Evolutionary conservation across 2,888 invertebrate genomes (phyloP), one percentile per base, ranked within the genome.

Genomic region (Arenicola marina): DNA sequence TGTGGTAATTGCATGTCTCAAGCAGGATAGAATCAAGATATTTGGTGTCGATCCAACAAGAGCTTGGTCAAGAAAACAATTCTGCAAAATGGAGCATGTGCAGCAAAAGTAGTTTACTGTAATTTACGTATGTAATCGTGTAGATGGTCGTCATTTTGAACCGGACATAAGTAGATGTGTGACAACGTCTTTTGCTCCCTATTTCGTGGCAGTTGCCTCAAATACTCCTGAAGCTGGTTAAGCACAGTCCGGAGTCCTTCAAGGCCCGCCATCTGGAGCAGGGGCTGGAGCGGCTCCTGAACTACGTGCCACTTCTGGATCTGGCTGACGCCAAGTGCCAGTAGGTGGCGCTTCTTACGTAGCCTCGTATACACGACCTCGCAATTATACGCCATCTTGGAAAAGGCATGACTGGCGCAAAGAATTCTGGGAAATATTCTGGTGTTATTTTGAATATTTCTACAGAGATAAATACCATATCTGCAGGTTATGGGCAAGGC

Each of bases 11-110:
- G 94, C 94, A 85, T 96, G 95, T 81, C 92, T 92, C 65, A 97
- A 86, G 82, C 96, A 97, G 18, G 94, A 93, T 70, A 97, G 86
- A 44, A 95, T 92, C 70, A 96, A 85, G 80, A 91, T 89, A 84
- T 96, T 96, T 0, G 95, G 95, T 31, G 92, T 93, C 31, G 93
- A 92, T 32, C 96, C 96, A 44, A 95, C 92, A 75, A 95, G 88
- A 0, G 95, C 95, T 85, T 96, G 95, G 78, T 95, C 93, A 28
- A 96, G 86, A 72, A 97, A 91, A 78, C n/a, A 95, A 92, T 80
- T 96, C 95, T 48, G n/a, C 11, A 4, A 59, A 21, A 59, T 28
- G 21, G 7, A 61, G n/a, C n/a, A n/a, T n/a, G n/a, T n/a, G n/a
- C n/a, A n/a, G n/a, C n/a, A n/a, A n/a, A n/a, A n/a, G n/a, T n/a